A percentile compares a stretch with the other conserved stretches of the same genome.
Evolutionary conservation across 2,888 invertebrate genomes (phyloP).

Genomic region (Myathropa florea): DNA sequence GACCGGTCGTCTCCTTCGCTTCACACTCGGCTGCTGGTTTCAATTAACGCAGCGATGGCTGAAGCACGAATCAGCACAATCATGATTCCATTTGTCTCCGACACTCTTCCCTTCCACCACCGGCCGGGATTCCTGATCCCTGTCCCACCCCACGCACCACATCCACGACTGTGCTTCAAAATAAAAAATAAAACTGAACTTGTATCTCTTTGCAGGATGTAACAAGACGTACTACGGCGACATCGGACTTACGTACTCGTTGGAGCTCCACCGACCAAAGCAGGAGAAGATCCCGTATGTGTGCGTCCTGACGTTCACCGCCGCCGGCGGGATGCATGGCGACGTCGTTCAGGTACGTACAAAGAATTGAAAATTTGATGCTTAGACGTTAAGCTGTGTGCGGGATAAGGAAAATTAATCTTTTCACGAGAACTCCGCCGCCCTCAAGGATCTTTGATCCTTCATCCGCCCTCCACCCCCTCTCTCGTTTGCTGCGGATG

Average conservation of each 20-base stretch:
- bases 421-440: background rate
- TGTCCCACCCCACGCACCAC: background rate
- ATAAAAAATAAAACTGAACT: slow-evolving; percentile 62
- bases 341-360: slow-evolving; percentile 89
- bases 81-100: slow-evolving; percentile 39
- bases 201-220: slow-evolving; percentile 82
- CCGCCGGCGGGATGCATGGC: slow-evolving; percentile 90
- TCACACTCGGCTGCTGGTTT: slow-evolving; percentile 14
- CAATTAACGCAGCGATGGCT: slow-evolving; percentile 43
- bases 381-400: slow-evolving; percentile 13
- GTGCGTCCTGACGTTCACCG: slow-evolving; percentile 92
- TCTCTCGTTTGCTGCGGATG: slow-evolving; percentile 1
- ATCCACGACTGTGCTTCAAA: background rate
- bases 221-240: slow-evolving; percentile 95
- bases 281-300: slow-evolving; percentile 93
- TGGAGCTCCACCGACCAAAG: slow-evolving; percentile 92
- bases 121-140: background rate
- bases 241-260: slow-evolving; percentile 91
- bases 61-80: slow-evolving; percentile 27
- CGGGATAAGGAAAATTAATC: background rate
- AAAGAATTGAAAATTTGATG: slow-evolving; percentile 45
- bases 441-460: slow-evolving; percentile 5
- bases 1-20: background rate
- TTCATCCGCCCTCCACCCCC: background rate
- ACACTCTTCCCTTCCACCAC: background rate